These are phyloP conservation scores for Brachionus calyciflorus DNA, from an alignment of 1,140 invertebrate species.

Conservation along the genomic window DNA sequence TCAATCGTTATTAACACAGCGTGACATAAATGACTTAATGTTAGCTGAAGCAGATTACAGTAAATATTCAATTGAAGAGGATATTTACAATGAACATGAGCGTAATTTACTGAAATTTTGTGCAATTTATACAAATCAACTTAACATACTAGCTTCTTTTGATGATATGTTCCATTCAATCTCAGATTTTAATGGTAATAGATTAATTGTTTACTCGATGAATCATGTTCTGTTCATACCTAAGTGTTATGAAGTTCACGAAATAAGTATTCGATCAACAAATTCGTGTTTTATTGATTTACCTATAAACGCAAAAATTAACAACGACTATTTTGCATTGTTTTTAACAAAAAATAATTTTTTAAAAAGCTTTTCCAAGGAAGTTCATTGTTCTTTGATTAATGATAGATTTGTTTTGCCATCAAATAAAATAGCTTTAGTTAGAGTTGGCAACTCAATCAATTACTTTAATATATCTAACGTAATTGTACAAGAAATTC, in stretches of 20 bases:
- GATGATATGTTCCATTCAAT: background rate
- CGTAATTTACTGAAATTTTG: background rate
- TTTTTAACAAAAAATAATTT: too few species aligned
- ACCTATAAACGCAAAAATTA: background rate
- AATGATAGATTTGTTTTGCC: too few species aligned
- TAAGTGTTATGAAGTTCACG: background rate
- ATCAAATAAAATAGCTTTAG: too few species aligned
- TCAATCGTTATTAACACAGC: background rate
- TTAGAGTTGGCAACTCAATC: too few species aligned
- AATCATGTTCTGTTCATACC: background rate
- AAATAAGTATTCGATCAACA: background rate
- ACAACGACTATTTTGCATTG: background rate
- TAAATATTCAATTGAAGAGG: background rate
- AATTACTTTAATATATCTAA: background rate
- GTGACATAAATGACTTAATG: background rate
- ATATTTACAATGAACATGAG: background rate
- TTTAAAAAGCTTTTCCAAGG: too few species aligned
- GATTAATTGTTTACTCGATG: background rate
- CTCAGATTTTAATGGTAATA: background rate
- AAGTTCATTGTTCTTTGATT: too few species aligned
- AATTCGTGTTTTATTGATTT: background rate
- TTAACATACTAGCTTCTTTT: background rate
- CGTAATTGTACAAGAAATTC: background rate
- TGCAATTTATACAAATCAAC: background rate
- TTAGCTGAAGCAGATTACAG: background rate